Conservation (phyloP, 2,888 invertebrate genomes). For the Magallana nippona region DNA sequence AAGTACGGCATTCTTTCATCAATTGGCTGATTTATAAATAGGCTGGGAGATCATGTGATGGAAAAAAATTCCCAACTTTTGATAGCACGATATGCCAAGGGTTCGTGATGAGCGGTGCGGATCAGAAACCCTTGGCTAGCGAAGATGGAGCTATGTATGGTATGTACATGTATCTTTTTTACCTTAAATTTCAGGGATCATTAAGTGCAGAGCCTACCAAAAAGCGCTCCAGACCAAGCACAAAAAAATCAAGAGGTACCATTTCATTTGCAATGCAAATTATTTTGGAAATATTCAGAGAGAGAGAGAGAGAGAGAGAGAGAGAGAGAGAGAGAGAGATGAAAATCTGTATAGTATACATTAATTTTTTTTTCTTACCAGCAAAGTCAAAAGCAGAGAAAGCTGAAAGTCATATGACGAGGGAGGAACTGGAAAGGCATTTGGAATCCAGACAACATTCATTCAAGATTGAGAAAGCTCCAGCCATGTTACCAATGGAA, state of each 20-base stretch:
- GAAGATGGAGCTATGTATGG: too few relatives aligned
- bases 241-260: conserved; percentile 52
- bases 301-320: too few relatives aligned
- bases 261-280: background rate
- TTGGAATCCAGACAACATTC: conserved; percentile 91
- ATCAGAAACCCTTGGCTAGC: too few relatives aligned
- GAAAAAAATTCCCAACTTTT: too few relatives aligned
- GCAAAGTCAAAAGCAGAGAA: conserved; percentile 43
- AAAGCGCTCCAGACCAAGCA: conserved; percentile 58
- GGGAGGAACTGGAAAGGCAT: conserved; percentile 94
- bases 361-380: too few relatives aligned
- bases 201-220: conserved; percentile 56
- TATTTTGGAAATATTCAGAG: background rate
- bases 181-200: background rate
- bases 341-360: background rate
- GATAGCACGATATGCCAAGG: too few relatives aligned
- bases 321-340: background rate
- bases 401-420: conserved; percentile 87
- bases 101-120: too few relatives aligned
- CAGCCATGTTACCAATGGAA: conserved; percentile 93
- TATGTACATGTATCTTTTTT: too few relatives aligned
- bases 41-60: too few relatives aligned
- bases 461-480: conserved; percentile 87
- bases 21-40: too few relatives aligned
- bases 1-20: too few relatives aligned